Percentiles rank a stretch among this genome's conserved stretches.
Evolutionary conservation across 1,140 invertebrate genomes (phyloP).

Genomic region (Drosophila persimilis): DNA sequence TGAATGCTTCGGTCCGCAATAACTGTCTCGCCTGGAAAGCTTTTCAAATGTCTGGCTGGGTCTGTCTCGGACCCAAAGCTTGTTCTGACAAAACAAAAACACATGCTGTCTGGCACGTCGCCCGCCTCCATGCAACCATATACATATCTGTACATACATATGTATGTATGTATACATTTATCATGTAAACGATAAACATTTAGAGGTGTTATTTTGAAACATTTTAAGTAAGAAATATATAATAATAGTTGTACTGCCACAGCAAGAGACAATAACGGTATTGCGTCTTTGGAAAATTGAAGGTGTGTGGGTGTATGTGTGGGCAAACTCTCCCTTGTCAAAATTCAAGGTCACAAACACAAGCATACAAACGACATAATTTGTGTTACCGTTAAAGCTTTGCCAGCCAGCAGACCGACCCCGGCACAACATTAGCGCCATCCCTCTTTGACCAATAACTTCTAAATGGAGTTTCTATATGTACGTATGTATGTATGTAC

Average conservation of each 20-base stretch:
- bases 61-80: constrained; percentile 1
- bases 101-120: constrained; percentile 20
- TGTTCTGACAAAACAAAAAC: constrained; percentile 6
- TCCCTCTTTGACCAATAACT: constrained; percentile 34
- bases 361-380: constrained; percentile 42
- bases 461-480: constrained; percentile 1
- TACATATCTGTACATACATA: not conserved
- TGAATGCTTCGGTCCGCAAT: not conserved
- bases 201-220: not conserved
- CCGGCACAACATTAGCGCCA: constrained; percentile 32
- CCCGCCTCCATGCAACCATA: constrained; percentile 3
- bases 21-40: no score
- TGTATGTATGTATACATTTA: not conserved
- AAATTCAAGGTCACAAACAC: constrained; percentile 59
- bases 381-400: constrained; percentile 47
- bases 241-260: not conserved
- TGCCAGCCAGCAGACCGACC: constrained; percentile 8
- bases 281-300: constrained; percentile 40
- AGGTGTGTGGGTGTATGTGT: constrained; percentile 22
- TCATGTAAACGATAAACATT: not conserved
- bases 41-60: not conserved
- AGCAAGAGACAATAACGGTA: constrained; percentile 22
- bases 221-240: not conserved
- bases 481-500: constrained; percentile 2
- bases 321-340: constrained; percentile 29